These are phyloP conservation scores for Centropyge bicolor DNA, from an alignment of 2,797 vertebrate species.

Conservation along the genomic window DNA sequence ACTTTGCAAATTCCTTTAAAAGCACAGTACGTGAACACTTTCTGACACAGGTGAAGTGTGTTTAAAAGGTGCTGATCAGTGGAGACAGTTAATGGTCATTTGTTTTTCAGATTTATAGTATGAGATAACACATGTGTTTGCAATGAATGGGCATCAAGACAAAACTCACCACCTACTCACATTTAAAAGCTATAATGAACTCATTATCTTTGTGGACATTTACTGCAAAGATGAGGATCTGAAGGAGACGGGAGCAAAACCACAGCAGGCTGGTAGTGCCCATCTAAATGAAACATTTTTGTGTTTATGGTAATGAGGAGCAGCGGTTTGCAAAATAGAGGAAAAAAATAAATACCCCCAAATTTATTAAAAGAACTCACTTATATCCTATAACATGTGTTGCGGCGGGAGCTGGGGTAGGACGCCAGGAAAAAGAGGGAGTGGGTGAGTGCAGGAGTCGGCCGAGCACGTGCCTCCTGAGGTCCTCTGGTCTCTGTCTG, in stretches of 20 bases:
- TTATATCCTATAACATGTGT: slow-evolving; percentile 90
- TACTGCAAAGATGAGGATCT: slow-evolving; percentile 32
- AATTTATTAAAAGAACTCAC: slow-evolving; percentile 88
- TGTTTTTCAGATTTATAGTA: slow-evolving; percentile 5
- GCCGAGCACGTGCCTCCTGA: slow-evolving; percentile 80
- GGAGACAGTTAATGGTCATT: neutral
- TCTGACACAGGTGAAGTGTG: slow-evolving; percentile 41
- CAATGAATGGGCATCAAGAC: neutral
- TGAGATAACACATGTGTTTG: slow-evolving; percentile 1
- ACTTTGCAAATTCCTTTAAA: slow-evolving; percentile 56
- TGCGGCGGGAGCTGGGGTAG: slow-evolving; percentile 79
- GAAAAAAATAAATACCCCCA: slow-evolving; percentile 81
- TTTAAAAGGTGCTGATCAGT: slow-evolving; percentile 24
- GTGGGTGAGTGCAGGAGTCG: slow-evolving; percentile 77
- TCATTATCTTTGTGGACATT: slow-evolving; percentile 16
- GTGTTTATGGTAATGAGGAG: slow-evolving; percentile 83
- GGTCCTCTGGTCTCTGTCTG: slow-evolving; percentile 80
- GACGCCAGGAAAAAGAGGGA: slow-evolving; percentile 86
- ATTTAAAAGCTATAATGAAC: slow-evolving; percentile 6
- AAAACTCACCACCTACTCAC: neutral
- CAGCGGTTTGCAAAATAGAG: slow-evolving; percentile 81
- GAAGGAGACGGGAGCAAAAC: slow-evolving; percentile 32
- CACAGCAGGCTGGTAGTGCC: slow-evolving; percentile 61
- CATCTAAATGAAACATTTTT: slow-evolving; percentile 73
- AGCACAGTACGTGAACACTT: slow-evolving; percentile 7